Evolutionary conservation across 2,113 vertebrate species (phyloP), one percentile per base, ranked within the genome.

Genomic region (Balaeniceps rex): DNA sequence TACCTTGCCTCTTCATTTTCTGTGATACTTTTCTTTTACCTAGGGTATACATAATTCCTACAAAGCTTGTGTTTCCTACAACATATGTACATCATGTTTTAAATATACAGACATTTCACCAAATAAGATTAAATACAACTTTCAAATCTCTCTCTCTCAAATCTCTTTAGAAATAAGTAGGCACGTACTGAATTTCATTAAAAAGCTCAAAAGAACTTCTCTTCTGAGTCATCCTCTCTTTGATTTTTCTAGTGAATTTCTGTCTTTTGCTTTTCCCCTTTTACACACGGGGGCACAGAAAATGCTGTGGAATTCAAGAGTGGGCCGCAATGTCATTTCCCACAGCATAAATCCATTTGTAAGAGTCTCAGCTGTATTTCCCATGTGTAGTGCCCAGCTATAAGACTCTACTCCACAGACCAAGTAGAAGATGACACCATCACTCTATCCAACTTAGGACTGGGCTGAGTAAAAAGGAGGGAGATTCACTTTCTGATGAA

Each of bases 81-180:
- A 57, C 85, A 64, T 12, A 55, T 11, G 11, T 51, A 75, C 29
- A 54, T 46, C 47, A 31, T 49, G 46, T 71, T 91, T 91, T 72
- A 88, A 95, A 86, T 72, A 96, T 34, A 94, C 86, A 96, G 47
- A 78, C 93, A 95, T 63, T 71, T 92, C 68, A 83, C 17, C 91
- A 93, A 96, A 69, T 63, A 84, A 66, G 85, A 92, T 70, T 65
- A 91, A 91, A 58, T 63, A 81, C 94, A 81, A 82, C 65, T 88
- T 96, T 61, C 63, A 90, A 83, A 87, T 64, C 28, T 95, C n/a
- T 29, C 16, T 70, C 70, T 80, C 72, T 95, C 82, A 95, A 81
- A 92, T 94, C 63, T 72, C 36, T 83, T 96, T 75, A 94, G 94
- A 95, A 93, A 77, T 82, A 92, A 91, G 75, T 21, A 90, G 22